Evolutionary conservation across 1,140 invertebrate species (phyloP).

Genomic region (Eurosta solidaginis): DNA sequence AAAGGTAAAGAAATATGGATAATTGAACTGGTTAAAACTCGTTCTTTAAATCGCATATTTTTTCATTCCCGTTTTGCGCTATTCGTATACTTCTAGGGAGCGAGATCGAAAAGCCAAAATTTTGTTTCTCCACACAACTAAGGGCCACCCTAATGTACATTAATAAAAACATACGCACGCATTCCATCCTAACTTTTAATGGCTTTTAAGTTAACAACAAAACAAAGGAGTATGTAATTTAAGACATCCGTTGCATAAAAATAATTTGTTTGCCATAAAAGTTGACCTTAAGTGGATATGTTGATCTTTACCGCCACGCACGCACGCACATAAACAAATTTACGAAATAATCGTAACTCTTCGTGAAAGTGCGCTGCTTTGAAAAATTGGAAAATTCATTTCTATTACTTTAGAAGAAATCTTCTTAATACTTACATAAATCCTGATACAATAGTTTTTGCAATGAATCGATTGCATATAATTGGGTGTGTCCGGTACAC

Average conservation of each 20-base stretch:
- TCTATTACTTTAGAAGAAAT: neutral
- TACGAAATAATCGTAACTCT: neutral
- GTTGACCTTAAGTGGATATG: neutral
- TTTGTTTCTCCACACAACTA: too few species aligned
- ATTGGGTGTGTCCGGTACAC: neutral
- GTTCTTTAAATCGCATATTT: too few species aligned
- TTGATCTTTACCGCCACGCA: neutral
- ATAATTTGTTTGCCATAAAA: conserved; percentile 4
- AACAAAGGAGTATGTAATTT: neutral
- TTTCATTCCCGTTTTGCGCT: too few species aligned
- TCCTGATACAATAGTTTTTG: too few species aligned
- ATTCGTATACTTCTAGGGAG: too few species aligned
- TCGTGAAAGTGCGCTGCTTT: neutral
- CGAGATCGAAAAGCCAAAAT: too few species aligned
- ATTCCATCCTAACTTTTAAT: too few species aligned
- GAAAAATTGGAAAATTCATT: neutral
- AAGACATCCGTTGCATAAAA: neutral
- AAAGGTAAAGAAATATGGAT: too few species aligned
- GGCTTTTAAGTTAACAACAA: neutral
- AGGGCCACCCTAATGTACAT: too few species aligned
- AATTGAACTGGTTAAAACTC: too few species aligned
- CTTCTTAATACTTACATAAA: neutral
- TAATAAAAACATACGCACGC: too few species aligned
- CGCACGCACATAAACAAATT: neutral
- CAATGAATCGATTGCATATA: neutral